Evolutionary conservation across 2,113 vertebrate species (phyloP), one percentile per base, ranked within the genome.

Genomic region (Aegithalos caudatus): DNA sequence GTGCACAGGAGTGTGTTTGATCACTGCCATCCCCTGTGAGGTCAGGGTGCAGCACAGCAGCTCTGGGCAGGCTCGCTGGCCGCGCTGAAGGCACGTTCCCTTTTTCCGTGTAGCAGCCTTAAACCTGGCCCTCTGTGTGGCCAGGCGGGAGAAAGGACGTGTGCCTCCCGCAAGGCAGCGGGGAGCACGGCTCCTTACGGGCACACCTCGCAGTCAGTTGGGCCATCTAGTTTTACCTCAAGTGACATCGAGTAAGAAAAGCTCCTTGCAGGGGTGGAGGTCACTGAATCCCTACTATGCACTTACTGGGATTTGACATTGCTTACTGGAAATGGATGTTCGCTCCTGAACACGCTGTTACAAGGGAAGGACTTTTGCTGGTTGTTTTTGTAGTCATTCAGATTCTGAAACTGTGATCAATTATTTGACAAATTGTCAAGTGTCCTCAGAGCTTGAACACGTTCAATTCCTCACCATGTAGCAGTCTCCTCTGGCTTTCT

Each of bases 351-450:
- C 94, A 94, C 92, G 6, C 93, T 97, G 97, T 96, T 97, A 97
- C 78, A 95, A 98, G 96, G 97, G 92, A 97, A 97, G 93, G 92
- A 96, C 84, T 93, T 91, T 91, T 92, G 80, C 72, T 54, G 81
- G 86, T 95, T 96, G 45, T 85, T 95, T 97, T 93, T 95, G 87
- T 93, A 92, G 92, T 96, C 54, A 38, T 92, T 97, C 87, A 69
- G 84, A 97, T 97, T 98, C 96, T 94, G 95, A 98, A 98, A 98
- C 98, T 98, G 98, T 98, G 98, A 98, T 97, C 88, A 96, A 94
- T 94, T 92, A 92, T 97, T 95, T 93, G 90, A 97, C 67, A 2
- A 90, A 76, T 95, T 96, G 95, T 96, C 95, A 95, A 96, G 96
- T 93, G 95, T 96, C 95, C 94, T 96, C 90, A 91, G 96, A 97